These are phyloP conservation scores for Chloropsis hardwickii DNA, from an alignment of 2,113 vertebrate genomes.

Conservation along the genomic window DNA sequence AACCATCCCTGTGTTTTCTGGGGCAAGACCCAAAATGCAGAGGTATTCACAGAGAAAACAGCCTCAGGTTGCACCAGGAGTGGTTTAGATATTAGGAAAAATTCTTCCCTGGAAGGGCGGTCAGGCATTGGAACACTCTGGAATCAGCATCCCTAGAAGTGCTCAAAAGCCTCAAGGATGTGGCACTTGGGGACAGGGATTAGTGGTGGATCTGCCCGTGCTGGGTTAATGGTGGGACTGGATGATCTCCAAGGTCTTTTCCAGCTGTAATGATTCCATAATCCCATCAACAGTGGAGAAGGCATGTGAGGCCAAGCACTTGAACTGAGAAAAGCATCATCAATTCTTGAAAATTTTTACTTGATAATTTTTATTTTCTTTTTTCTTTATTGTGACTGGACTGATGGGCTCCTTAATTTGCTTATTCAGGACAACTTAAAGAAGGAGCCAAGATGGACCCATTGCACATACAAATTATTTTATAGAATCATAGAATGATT, in stretches of 20 bases:
- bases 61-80: not conserved
- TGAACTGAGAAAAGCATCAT: not conserved
- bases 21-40: not conserved
- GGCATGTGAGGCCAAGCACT: accelerated
- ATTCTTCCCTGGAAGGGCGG: no score
- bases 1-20: not conserved
- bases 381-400: not conserved
- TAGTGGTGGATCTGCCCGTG: not conserved
- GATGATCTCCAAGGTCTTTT: not conserved
- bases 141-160: not conserved
- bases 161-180: not conserved
- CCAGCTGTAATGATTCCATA: not conserved
- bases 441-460: not conserved
- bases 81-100: not conserved
- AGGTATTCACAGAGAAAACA: not conserved
- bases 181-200: not conserved
- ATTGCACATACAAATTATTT: not conserved
- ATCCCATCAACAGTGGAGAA: not conserved
- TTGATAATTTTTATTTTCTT: not conserved
- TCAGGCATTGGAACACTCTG: not conserved
- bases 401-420: not conserved
- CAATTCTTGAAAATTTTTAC: not conserved
- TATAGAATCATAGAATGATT: not conserved
- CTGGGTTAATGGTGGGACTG: no score
- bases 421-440: not conserved